Conservation (phyloP, 2,113 vertebrate genomes). For the Hydrolagus affinis region DNA sequence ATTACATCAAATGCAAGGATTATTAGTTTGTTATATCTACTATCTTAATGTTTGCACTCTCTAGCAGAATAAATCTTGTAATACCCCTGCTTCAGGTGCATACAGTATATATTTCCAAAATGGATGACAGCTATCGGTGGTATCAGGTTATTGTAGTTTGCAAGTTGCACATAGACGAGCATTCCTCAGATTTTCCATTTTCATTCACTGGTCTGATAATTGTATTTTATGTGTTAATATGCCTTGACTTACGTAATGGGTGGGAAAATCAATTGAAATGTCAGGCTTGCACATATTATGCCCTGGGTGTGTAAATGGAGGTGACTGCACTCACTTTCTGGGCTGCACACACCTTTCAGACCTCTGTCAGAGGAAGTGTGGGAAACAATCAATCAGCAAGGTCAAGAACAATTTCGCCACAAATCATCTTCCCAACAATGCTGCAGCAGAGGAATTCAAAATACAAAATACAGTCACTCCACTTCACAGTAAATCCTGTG, state of each 20-base stretch:
- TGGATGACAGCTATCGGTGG: neutral
- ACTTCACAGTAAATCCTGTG: no score
- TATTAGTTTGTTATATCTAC: no score
- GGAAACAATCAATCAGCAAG: neutral
- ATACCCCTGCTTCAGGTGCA: no score
- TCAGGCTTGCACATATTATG: neutral
- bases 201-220: neutral
- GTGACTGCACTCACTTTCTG: neutral
- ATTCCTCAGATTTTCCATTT: neutral
- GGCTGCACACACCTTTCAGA: no score
- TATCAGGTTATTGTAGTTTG: neutral
- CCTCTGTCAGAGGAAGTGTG: neutral
- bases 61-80: neutral
- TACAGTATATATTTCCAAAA: no score
- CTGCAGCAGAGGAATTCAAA: no score
- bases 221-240: neutral
- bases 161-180: neutral
- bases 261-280: neutral
- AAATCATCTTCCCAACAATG: neutral
- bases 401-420: neutral
- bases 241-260: no score
- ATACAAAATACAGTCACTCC: no score
- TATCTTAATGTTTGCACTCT: neutral
- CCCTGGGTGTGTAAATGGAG: neutral
- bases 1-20: no score